These are phyloP conservation scores for Cricetomys ansorgei DNA, from an alignment of 2,113 vertebrate genomes.

Conservation along the genomic window DNA sequence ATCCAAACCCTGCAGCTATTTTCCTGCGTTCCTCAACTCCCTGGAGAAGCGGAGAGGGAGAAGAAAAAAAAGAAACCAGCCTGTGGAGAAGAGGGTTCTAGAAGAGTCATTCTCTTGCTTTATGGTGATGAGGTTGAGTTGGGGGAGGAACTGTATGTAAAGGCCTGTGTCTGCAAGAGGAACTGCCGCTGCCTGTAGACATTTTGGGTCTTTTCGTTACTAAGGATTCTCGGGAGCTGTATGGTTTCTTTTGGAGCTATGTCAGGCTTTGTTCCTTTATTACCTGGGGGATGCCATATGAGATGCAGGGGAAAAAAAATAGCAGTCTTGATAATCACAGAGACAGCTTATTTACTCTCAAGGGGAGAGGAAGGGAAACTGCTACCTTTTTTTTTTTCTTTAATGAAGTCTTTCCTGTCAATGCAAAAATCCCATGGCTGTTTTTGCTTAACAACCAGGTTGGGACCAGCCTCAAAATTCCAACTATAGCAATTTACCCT, in stretches of 20 bases:
- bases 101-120: slow-evolving; percentile 27
- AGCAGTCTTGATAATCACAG: neutral
- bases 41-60: neutral
- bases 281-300: slow-evolving; percentile 29
- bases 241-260: neutral
- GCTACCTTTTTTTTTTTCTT: slow-evolving; percentile 21
- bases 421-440: neutral
- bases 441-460: slow-evolving; percentile 20
- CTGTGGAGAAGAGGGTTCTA: slow-evolving; percentile 30
- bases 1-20: slow-evolving; percentile 63
- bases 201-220: neutral
- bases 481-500: slow-evolving; percentile 13
- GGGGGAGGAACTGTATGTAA: neutral
- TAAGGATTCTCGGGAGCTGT: neutral
- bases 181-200: neutral
- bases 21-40: slow-evolving; percentile 56
- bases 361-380: slow-evolving; percentile 2
- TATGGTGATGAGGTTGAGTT: neutral
- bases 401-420: neutral
- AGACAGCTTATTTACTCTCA: slow-evolving; percentile 42
- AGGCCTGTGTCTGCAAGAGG: neutral
- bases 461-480: slow-evolving; percentile 20
- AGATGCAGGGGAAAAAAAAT: slow-evolving; percentile 44
- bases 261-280: slow-evolving; percentile 43
- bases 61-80: neutral